A percentile compares a stretch with the other conserved stretches of the same genome.
phyloP scores from a whole-genome alignment of 2,888 invertebrate genomes.

The Heliconius charithonia region DNA sequence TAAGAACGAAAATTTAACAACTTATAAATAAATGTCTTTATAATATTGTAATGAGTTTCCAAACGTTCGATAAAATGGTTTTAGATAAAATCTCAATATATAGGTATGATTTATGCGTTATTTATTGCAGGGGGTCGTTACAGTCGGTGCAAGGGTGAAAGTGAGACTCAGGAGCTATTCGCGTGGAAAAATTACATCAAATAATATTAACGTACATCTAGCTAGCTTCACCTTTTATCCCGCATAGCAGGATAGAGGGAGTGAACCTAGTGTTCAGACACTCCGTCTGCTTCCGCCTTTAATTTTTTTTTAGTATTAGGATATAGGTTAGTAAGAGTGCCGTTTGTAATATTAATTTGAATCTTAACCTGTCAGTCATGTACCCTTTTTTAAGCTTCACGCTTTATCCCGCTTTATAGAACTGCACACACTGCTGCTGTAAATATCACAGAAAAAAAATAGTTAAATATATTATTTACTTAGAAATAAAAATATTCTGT shows the following conservation, averaged over 20 bases:
- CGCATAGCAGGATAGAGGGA: no score
- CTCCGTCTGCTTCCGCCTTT: not conserved
- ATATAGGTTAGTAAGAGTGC: no score
- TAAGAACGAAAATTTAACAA: constrained; percentile 9
- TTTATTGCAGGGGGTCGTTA: constrained; percentile 62
- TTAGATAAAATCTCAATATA: constrained; percentile 69
- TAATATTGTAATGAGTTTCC: constrained; percentile 54
- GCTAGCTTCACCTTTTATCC: not conserved
- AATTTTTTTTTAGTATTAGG: no score
- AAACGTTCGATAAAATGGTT: constrained; percentile 63
- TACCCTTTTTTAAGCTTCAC: no score
- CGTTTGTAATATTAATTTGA: no score
- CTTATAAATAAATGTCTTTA: constrained; percentile 23
- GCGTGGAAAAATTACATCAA: not conserved
- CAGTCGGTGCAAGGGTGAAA: constrained; percentile 46
- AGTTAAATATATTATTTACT: no score
- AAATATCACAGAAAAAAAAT: no score
- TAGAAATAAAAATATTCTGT: no score
- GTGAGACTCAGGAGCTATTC: constrained; percentile 24
- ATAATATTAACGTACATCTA: not conserved
- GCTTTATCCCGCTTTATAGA: no score
- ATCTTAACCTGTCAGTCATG: no score
- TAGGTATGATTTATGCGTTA: constrained; percentile 66
- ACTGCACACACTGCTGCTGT: no score
- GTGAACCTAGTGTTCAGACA: not conserved